A percentile compares a stretch with the other conserved stretches of the same genome.
Evolutionary conservation across 2,797 vertebrate genomes (phyloP).

Genomic region (Erethizon dorsatum): DNA sequence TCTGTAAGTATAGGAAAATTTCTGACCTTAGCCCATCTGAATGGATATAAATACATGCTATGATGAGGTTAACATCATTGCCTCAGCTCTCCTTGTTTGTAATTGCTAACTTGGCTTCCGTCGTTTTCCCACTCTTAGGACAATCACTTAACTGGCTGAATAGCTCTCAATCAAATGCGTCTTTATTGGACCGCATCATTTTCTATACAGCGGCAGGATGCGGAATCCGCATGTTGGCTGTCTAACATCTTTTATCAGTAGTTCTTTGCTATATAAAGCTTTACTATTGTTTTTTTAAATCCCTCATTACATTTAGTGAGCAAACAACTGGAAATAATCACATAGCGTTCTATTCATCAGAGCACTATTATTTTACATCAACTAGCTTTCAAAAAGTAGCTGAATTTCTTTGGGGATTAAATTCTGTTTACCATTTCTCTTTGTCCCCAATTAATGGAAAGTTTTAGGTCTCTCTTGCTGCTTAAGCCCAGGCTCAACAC

Average conservation of each 20-base stretch:
- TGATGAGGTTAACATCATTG: background rate
- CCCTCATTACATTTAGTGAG: constrained; percentile 61
- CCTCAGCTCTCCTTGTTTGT: background rate
- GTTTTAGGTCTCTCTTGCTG: background rate
- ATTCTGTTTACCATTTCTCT: constrained; percentile 31
- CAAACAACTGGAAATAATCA: constrained; percentile 68
- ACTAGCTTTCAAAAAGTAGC: constrained; percentile 48
- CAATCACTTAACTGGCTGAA: background rate
- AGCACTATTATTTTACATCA: constrained; percentile 63
- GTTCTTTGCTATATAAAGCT: constrained; percentile 2
- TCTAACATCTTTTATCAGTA: constrained; percentile 10
- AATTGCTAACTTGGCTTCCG: background rate
- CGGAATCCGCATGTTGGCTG: background rate
- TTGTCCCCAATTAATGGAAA: constrained; percentile 11
- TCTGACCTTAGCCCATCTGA: background rate
- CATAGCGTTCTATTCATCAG: constrained; percentile 55
- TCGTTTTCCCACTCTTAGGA: background rate
- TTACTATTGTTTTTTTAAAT: background rate
- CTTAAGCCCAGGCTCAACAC: background rate
- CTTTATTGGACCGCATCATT: background rate
- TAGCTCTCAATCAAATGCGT: constrained; percentile 26
- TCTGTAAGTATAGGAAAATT: background rate
- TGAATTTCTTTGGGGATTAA: constrained; percentile 56
- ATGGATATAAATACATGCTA: background rate
- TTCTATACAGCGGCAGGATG: background rate